phyloP scores from a whole-genome alignment of 2,113 vertebrate species.

The Leptobrachium leishanense region DNA sequence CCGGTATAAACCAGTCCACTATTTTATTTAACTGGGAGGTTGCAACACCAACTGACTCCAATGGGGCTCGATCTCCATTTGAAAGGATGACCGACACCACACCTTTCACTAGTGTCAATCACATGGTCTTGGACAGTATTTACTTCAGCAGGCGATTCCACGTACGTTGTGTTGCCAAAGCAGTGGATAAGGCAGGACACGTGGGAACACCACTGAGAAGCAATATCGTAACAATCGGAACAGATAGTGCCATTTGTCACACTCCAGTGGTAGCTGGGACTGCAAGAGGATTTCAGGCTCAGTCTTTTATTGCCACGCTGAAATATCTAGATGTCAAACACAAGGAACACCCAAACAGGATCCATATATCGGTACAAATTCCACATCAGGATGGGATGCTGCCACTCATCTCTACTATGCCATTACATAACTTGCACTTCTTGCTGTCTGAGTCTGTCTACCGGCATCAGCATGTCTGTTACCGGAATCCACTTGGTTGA shows the following conservation, averaged over 20 bases:
- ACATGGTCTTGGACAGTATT: conserved; percentile 96
- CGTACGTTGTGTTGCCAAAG: conserved; percentile 91
- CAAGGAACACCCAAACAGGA: conserved; percentile 96
- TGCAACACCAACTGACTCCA: conserved; percentile 86
- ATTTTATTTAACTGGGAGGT: conserved; percentile 96
- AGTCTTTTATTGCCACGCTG: conserved; percentile 92
- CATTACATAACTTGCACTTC: conserved; percentile 93
- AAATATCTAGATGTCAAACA: conserved; percentile 97
- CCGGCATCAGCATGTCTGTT: conserved; percentile 93
- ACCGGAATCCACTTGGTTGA: too few species aligned
- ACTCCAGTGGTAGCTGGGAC: conserved; percentile 91
- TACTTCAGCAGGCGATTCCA: conserved; percentile 97
- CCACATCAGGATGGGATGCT: conserved; percentile 98
- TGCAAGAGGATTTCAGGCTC: conserved; percentile 92
- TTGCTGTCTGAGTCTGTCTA: conserved; percentile 96
- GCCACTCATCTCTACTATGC: conserved; percentile 94
- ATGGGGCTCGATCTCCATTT: conserved; percentile 87
- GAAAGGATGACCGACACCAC: conserved; percentile 94
- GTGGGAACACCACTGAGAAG: conserved; percentile 89
- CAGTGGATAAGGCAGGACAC: conserved; percentile 86
- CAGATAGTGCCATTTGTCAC: conserved; percentile 92
- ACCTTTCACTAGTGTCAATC: conserved; percentile 87
- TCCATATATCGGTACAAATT: conserved; percentile 97
- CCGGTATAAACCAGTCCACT: conserved; percentile 90
- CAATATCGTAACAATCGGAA: conserved; percentile 86